These are phyloP conservation scores for Molossus molossus DNA, from an alignment of 2,797 vertebrate genomes.

Conservation along the genomic window DNA sequence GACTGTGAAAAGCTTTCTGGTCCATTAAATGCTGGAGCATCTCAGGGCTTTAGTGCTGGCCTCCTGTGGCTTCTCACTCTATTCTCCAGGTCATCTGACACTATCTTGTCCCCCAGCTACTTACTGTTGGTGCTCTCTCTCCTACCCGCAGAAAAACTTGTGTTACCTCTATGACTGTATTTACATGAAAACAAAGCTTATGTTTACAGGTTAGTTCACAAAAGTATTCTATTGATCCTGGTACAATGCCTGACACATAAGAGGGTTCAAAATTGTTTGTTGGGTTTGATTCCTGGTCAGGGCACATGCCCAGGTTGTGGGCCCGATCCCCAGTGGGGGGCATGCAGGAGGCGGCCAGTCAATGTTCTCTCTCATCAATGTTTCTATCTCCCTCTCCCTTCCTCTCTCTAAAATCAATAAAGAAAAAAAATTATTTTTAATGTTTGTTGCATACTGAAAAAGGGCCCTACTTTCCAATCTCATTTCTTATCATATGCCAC, in stretches of 20 bases:
- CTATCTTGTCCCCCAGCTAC: background rate
- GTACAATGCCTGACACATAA: background rate
- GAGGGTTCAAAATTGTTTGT: background rate
- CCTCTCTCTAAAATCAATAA: too few species aligned
- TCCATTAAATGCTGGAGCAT: background rate
- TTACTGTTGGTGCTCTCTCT: background rate
- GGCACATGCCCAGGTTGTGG: too few species aligned
- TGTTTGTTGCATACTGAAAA: background rate
- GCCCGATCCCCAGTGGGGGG: too few species aligned
- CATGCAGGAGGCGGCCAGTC: too few species aligned
- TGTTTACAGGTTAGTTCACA: background rate
- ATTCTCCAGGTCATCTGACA: background rate
- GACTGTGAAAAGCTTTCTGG: background rate
- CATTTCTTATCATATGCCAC: background rate
- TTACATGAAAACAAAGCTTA: conserved; percentile 14
- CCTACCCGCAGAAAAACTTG: background rate
- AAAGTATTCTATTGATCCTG: background rate
- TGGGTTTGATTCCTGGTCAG: background rate
- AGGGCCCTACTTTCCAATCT: background rate
- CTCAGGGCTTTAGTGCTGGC: background rate
- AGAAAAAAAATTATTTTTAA: too few species aligned
- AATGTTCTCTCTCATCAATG: too few species aligned
- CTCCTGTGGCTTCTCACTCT: background rate
- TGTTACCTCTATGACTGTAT: background rate
- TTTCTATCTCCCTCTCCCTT: too few species aligned